phyloP scores from a whole-genome alignment of 2,113 vertebrate species.

The Hemiscyllium ocellatum region DNA sequence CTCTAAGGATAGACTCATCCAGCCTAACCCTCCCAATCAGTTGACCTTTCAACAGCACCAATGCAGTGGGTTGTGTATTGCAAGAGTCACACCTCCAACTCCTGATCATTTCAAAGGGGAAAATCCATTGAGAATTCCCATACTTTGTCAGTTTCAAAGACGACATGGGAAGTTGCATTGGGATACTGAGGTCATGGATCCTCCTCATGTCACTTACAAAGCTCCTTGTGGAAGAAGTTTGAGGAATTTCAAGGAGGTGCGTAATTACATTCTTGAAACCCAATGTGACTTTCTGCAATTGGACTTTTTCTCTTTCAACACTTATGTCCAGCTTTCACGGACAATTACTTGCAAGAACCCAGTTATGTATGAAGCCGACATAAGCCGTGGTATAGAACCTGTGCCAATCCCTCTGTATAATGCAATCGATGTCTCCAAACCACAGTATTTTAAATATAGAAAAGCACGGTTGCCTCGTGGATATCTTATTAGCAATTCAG shows the following conservation, averaged over 20 bases:
- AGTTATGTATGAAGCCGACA: slow-evolving; percentile 63
- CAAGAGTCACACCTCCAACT: slow-evolving; percentile 44
- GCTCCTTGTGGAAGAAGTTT: slow-evolving; percentile 79
- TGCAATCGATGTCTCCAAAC: slow-evolving; percentile 51
- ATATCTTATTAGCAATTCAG: slow-evolving; percentile 67
- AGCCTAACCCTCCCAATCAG: background rate
- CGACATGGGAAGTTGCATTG: slow-evolving; percentile 55
- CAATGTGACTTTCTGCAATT: slow-evolving; percentile 68
- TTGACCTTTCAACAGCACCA: slow-evolving; percentile 49
- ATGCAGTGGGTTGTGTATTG: slow-evolving; percentile 67
- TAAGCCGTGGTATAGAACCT: slow-evolving; percentile 73
- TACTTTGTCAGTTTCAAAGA: slow-evolving; percentile 73
- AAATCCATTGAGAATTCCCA: slow-evolving; percentile 77
- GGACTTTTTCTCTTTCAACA: slow-evolving; percentile 84
- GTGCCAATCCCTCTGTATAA: slow-evolving; percentile 71
- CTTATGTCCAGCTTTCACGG: slow-evolving; percentile 60
- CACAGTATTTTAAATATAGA: slow-evolving; percentile 76
- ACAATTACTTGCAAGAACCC: slow-evolving; percentile 44
- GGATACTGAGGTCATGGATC: slow-evolving; percentile 44
- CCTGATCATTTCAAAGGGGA: slow-evolving; percentile 54
- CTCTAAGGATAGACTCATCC: background rate
- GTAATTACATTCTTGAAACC: slow-evolving; percentile 67
- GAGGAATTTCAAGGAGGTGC: slow-evolving; percentile 66
- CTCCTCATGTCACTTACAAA: slow-evolving; percentile 68
- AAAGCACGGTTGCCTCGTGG: slow-evolving; percentile 77